Base-by-base conservation (phyloP, 2,888 invertebrate genomes). In the Megamerina dolium region DNA sequence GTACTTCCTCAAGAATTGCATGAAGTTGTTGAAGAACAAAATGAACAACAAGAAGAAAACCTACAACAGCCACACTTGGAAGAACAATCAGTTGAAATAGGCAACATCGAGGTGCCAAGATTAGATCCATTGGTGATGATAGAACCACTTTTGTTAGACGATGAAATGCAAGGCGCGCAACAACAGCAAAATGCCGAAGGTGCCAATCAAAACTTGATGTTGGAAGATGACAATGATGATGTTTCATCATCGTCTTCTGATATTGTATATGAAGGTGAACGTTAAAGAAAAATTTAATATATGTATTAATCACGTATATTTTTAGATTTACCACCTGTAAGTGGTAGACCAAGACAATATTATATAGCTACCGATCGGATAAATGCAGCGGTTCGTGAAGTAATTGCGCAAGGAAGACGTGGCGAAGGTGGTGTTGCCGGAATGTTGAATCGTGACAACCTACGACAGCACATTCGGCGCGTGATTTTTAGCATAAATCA, bases 401-500 rank as follows among this genome's bases (percentile, higher is more conserved):
- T 52, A 50, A 47, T 52, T 20, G 48, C 47, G 2, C 50, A 52
- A 23, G 48, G 48, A 13, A 50, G 50, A 27, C 46, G 50, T 3
- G 50, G 52, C 29, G 52, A 50, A 43, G 52, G 40, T 12, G 50
- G 46, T 23, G 41, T 45, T 6, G 48, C 17, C 8, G 26, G n/a
- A 31, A 14, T 32, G 18, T n/a, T n/a, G n/a, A n/a, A 52, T 18
- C 49, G 57, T 1, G 59, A 60, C 34, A 59, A 58, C 36, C 55
- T 64, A 37, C 53, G 64, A 46, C 63, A 63, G 42, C 63, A 61
- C 2, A 55, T 65, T 17, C 65, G 64, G 5, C 60, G 64, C 35
- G 59, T 61, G 40, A 56, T 65, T n/a, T 62, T 64, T 12, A 58
- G 59, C 37, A 54, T 64, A 39, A 60, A 59, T 39, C 57, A 52